A percentile compares a stretch with the other conserved stretches of the same genome.
Evolutionary conservation across 2,888 invertebrate genomes (phyloP).

Genomic region (Drosophila merina): DNA sequence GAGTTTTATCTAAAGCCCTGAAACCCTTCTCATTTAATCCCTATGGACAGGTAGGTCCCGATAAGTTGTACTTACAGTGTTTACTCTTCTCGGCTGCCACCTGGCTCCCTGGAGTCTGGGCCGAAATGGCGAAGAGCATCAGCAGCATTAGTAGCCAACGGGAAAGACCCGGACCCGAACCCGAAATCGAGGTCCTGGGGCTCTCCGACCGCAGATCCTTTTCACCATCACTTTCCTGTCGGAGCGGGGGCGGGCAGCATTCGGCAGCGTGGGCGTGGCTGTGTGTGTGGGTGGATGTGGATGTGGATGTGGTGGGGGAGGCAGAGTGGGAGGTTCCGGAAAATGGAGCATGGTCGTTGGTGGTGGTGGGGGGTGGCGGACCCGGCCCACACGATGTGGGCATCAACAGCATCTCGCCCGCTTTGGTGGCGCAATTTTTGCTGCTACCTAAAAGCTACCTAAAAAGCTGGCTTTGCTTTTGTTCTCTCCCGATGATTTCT

Average conservation of each 20-base stretch:
- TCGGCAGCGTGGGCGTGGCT: conserved; percentile 1
- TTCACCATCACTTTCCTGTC: conserved; percentile 17
- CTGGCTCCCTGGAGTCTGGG: conserved; percentile 77
- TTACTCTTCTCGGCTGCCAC: conserved; percentile 84
- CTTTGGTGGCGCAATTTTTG: conserved; percentile 44
- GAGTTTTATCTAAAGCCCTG: not conserved
- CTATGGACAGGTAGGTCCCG: not conserved
- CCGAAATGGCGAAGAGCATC: conserved; percentile 79
- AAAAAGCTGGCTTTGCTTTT: conserved; percentile 50
- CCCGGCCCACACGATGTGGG: conserved; percentile 84
- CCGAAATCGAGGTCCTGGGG: conserved; percentile 20
- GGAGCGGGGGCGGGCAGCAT: conserved; percentile 16
- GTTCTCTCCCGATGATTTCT: conserved; percentile 49
- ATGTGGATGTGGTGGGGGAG: not conserved
- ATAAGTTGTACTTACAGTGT: conserved; percentile 81
- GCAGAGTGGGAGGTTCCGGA: not conserved
- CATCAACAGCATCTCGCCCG: conserved; percentile 79
- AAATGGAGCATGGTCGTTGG: conserved; percentile 18
- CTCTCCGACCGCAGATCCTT: conserved; percentile 16
- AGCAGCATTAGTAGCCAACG: conserved; percentile 82
- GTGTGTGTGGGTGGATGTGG: conserved; percentile 5
- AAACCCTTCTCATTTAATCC: not conserved
- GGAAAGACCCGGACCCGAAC: conserved; percentile 57
- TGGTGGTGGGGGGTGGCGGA: conserved; percentile 62
- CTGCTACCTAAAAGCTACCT: conserved; percentile 18